A percentile compares a stretch with the other conserved stretches of the same genome.
phyloP scores from a whole-genome alignment of 1,140 invertebrate genomes.

The Ips nitidus region DNA sequence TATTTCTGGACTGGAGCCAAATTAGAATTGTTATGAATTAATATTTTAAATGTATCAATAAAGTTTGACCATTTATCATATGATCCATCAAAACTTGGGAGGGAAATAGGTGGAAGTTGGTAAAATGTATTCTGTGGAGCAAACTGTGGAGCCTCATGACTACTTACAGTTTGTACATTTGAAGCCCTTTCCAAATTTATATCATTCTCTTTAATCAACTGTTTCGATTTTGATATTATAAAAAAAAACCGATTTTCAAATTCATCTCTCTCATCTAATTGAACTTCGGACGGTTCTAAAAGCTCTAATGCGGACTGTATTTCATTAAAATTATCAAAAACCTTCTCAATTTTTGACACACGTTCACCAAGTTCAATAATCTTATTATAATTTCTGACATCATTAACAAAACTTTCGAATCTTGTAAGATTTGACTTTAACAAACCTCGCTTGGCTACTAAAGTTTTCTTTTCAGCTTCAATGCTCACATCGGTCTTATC shows the following conservation, averaged over 20 bases:
- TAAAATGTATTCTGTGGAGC: not conserved
- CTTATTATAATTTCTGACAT: not conserved
- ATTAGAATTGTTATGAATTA: no score
- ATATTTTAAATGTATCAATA: no score
- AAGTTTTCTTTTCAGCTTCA: not conserved
- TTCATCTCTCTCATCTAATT: no score
- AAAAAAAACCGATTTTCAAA: no score
- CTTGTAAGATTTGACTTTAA: conserved; percentile 11
- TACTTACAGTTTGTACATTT: not conserved
- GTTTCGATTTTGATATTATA: no score
- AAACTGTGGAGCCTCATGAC: not conserved
- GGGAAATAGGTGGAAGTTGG: conserved; percentile 8
- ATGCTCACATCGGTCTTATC: not conserved
- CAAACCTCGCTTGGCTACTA: conserved; percentile 7
- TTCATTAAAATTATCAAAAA: conserved; percentile 11
- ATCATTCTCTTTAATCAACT: no score
- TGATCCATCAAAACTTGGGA: conserved; percentile 6
- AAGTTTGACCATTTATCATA: no score
- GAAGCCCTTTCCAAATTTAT: not conserved
- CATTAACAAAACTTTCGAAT: conserved; percentile 15
- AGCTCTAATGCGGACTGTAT: no score
- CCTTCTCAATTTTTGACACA: conserved; percentile 3
- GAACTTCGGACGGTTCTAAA: no score
- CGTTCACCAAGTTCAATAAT: conserved; percentile 2
- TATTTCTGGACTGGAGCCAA: no score